A percentile compares a stretch with the other conserved stretches of the same genome.
Evolutionary conservation across 2,797 vertebrate genomes (phyloP).

Genomic region (Podarcis siculus): DNA sequence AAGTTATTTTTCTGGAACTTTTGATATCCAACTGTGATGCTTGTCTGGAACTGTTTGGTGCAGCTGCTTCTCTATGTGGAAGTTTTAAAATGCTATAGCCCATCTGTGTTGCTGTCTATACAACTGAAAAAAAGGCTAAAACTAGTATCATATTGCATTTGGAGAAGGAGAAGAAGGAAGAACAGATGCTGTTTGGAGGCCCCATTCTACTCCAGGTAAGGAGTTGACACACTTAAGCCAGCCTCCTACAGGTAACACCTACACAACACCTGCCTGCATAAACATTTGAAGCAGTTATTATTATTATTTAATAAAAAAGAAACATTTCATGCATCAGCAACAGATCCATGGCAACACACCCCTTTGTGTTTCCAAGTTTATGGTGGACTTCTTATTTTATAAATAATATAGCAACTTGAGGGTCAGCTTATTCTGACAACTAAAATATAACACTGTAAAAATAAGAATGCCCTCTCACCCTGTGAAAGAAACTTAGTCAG

Average conservation of each 20-base stretch:
- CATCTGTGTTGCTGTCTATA: not conserved
- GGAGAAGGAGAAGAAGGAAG: too few relatives aligned
- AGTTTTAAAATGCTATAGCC: not conserved
- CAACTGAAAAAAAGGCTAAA: not conserved
- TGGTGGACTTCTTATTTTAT: not conserved
- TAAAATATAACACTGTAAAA: not conserved
- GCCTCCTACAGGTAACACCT: conserved; percentile 5
- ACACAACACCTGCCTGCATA: conserved; percentile 7
- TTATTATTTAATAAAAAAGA: not conserved
- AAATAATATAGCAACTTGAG: not conserved
- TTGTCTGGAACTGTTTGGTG: not conserved
- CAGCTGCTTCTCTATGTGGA: not conserved
- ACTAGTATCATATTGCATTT: not conserved
- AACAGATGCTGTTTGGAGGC: not conserved
- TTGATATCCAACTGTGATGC: not conserved
- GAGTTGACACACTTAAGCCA: not conserved
- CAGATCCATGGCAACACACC: not conserved
- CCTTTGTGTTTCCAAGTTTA: conserved; percentile 13
- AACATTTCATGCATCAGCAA: not conserved
- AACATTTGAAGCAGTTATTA: not conserved
- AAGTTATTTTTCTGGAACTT: too few relatives aligned
- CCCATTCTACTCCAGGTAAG: not conserved
- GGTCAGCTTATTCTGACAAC: not conserved
- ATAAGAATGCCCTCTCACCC: not conserved
- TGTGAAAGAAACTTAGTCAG: not conserved